Evolutionary conservation across 2,888 invertebrate species (phyloP), one percentile per base, ranked within the genome.

Genomic region (Papilio elwesi): DNA sequence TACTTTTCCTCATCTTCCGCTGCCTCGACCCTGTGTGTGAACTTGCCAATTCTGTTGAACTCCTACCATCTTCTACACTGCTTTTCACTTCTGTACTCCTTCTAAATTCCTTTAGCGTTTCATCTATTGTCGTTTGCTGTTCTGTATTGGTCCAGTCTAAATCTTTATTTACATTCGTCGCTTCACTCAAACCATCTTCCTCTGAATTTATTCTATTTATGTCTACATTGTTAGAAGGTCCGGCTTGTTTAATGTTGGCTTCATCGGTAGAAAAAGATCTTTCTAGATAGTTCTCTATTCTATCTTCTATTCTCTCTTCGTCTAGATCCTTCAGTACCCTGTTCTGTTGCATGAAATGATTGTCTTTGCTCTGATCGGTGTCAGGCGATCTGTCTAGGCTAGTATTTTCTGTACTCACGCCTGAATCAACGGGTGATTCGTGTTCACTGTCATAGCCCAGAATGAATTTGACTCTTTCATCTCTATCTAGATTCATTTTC

Each of bases 341-440:
- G 86, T 93, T 93, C 77, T 90, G 90, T 83, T 90, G 86, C 86
- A 91, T 90, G 76, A 87, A 92, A 73, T 26, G 1, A 26, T 85
- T 87, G 67, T 86, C 85, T 79, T 89, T 90, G 75, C 79, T 90
- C 71, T 92, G 87, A 73, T 95, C 95, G 3, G 95, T 89, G 74
- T 95, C 95, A 0, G 95, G 95, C 11, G 95, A 95, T 81, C 95
- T 88, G 84, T 95, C 95, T 81, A 96, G 87, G 79, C 96, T 96
- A 48, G 96, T 96, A 76, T 96, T 96, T 84, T 96, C 96, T 38
- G 96, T 96, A 81, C 96, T 96, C 67, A 96, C 95, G 0, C 96
- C 96, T 0, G 96, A 96, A 83, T 96, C 96, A 0, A 79, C 91
- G 0, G 93, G 90, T 52, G 92, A 92, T 76, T 92, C 91, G 74